A percentile compares a stretch with the other conserved stretches of the same genome.
These are phyloP conservation scores for Choristoneura fumiferana DNA, from an alignment of 1,140 invertebrate species.

Conservation along the genomic window DNA sequence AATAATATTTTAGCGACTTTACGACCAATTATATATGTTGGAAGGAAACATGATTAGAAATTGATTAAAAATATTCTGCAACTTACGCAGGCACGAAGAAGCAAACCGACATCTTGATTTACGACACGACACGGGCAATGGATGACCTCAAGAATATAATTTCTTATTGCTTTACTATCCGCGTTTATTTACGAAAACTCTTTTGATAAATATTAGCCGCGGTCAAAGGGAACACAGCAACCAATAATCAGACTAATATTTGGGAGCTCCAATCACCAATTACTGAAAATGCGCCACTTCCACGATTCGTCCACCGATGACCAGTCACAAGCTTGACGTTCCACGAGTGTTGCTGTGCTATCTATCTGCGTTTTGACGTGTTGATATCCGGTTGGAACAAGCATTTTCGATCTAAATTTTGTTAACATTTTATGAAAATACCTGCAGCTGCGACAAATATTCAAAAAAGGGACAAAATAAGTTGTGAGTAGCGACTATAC, in stretches of 20 bases:
- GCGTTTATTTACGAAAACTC: conserved; percentile 38
- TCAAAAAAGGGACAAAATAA: too few relatives aligned
- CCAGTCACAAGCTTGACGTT: conserved; percentile 77
- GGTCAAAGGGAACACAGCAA: conserved; percentile 69
- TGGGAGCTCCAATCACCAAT: conserved; percentile 78
- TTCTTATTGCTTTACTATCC: conserved; percentile 22
- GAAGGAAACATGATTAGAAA: not conserved
- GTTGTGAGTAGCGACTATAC: too few relatives aligned
- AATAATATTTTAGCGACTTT: too few relatives aligned
- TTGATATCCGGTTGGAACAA: too few relatives aligned
- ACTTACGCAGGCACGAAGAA: conserved; percentile 76
- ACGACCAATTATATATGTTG: too few relatives aligned
- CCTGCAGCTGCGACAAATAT: too few relatives aligned
- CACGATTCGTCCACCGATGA: conserved; percentile 78
- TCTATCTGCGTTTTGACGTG: not conserved
- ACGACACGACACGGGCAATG: conserved; percentile 28
- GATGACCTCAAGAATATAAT: conserved; percentile 35
- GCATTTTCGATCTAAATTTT: too few relatives aligned
- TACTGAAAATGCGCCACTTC: conserved; percentile 74
- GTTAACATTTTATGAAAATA: too few relatives aligned
- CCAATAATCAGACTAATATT: conserved; percentile 77
- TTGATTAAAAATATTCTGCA: conserved; percentile 24
- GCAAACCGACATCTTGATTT: conserved; percentile 75
- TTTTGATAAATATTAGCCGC: conserved; percentile 52
- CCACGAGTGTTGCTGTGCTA: conserved; percentile 43